These are phyloP conservation scores for Corythoichthys intestinalis DNA, from an alignment of 2,113 vertebrate species.

Conservation along the genomic window DNA sequence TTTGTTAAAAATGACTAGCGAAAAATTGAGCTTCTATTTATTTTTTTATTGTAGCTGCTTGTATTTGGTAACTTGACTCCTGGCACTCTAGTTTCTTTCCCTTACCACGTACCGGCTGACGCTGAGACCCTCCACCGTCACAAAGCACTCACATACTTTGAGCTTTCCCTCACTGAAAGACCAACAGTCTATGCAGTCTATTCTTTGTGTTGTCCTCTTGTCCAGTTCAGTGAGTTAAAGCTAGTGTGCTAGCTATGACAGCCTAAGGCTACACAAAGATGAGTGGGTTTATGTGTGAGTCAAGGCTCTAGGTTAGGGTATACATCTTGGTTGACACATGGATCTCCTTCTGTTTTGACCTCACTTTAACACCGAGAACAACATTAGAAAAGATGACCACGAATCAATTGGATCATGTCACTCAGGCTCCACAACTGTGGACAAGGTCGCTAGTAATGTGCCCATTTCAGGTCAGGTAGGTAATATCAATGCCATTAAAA, in stretches of 20 bases:
- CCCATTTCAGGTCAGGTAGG: slow-evolving; percentile 19
- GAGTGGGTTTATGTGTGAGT: slow-evolving; percentile 53
- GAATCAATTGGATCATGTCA: slow-evolving; percentile 35
- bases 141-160: too few relatives aligned
- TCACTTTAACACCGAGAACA: slow-evolving; percentile 40
- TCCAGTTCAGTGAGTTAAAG: slow-evolving; percentile 29
- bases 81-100: too few relatives aligned
- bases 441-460: slow-evolving; percentile 46
- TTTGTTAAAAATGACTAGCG: too few relatives aligned
- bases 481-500: slow-evolving; percentile 22
- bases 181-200: neutral
- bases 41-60: too few relatives aligned
- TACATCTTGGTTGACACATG: slow-evolving; percentile 42
- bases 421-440: slow-evolving; percentile 25
- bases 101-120: too few relatives aligned
- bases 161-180: too few relatives aligned
- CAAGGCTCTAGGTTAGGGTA: slow-evolving; percentile 45
- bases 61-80: too few relatives aligned
- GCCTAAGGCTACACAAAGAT: slow-evolving; percentile 33
- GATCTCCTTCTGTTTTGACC: slow-evolving; percentile 52
- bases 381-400: slow-evolving; percentile 36
- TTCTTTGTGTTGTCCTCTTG: neutral
- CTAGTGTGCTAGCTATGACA: slow-evolving; percentile 17
- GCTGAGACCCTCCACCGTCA: too few relatives aligned
- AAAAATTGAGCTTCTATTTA: too few relatives aligned